Evolutionary conservation across 2,888 invertebrate genomes (phyloP).

Genomic region (Diaperis boleti): DNA sequence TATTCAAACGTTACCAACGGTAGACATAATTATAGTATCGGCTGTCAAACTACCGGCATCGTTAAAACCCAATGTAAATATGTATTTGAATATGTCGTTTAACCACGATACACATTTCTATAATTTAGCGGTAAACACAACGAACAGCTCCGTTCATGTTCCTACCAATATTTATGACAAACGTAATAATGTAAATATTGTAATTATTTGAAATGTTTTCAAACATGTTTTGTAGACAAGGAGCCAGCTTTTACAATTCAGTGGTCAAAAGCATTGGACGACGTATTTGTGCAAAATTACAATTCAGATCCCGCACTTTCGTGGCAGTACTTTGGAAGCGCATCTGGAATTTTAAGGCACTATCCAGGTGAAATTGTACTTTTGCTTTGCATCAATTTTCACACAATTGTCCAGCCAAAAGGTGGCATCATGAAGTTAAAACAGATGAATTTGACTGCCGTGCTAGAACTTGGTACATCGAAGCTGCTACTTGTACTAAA

Average conservation of each 20-base stretch:
- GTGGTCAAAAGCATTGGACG: constrained; percentile 91
- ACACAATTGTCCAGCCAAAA: constrained; percentile 48
- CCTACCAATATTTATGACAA: constrained; percentile 93
- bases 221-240: constrained; percentile 52
- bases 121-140: constrained; percentile 83
- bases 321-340: constrained; percentile 98
- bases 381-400: neutral
- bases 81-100: constrained; percentile 72
- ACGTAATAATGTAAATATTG: no score
- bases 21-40: no score
- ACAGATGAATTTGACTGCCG: constrained; percentile 87
- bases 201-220: no score
- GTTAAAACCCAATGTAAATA: constrained; percentile 52
- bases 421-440: constrained; percentile 56
- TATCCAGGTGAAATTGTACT: constrained; percentile 76
- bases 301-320: constrained; percentile 88
- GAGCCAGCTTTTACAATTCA: constrained; percentile 81
- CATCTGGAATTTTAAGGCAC: constrained; percentile 91
- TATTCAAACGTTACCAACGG: constrained; percentile 70
- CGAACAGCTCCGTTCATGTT: constrained; percentile 89
- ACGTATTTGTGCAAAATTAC: constrained; percentile 87
- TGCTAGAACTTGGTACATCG: constrained; percentile 94
- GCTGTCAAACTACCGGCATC: no score
- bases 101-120: constrained; percentile 87
- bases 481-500: constrained; percentile 97